Evolutionary conservation across 1,140 invertebrate genomes (phyloP), one percentile per base, ranked within the genome.

Genomic region (Lasaia peninsularis): DNA sequence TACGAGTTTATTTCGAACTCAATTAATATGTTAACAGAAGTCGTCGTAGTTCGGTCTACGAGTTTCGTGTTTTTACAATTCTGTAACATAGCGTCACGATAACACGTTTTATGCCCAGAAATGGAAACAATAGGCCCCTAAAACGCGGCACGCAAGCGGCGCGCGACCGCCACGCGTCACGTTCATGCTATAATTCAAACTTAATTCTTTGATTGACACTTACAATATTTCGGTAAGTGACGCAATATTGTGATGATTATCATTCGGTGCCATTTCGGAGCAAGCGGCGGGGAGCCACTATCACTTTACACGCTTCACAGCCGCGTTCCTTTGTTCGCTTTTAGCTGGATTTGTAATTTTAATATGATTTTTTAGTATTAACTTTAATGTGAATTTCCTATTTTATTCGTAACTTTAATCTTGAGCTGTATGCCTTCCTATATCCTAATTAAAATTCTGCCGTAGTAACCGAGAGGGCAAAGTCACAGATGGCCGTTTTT

Each of bases 211-310:
- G 88, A 90, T 90, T 90, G 87, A 90, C 88, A 87, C 77, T 89
- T 90, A 90, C 88, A 90, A 89, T 90, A 90, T 90, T 89, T 88
- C 82, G 77, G 78, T 85, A 88, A 90, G 86, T 89, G 87, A 90
- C 77, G 88, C 88, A 89, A 90, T 90, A 89, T 87, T 88, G 80
- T 77, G 87, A 89, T 89, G 76, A 86, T 86, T 90, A 90, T 90
- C 87, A 75, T 75, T 74, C 70, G 35, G 35, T 14, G 35, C 35
- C 74, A 73, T 56, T 49, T 52, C 56, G 64, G 67, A 54, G 64
- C 58, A 67, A 70, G 63, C 60, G 57, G 57, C 57, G 67, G 69
- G 69, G 62, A 58, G 34, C 63, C 65, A 77, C 82, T 82, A 84
- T 84, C 80, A 65, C 60, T 69, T 64, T 49, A 67, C 67, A 77